Base-by-base conservation (phyloP, 2,888 invertebrate species). In the Dicycla oo region DNA sequence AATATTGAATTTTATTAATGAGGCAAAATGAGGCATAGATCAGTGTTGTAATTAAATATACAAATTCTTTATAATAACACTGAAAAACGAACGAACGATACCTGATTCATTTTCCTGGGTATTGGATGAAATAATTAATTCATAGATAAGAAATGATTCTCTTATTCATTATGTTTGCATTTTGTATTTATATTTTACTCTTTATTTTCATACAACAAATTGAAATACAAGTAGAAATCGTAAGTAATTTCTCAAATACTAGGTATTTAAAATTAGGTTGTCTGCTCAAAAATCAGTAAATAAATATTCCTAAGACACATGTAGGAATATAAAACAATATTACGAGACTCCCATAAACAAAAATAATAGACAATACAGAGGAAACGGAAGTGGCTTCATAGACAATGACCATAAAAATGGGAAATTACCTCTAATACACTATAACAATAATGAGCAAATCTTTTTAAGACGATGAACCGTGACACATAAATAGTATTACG, bases 331-430 rank as follows among this genome's bases (percentile, higher is more conserved):
- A 51, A 76, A 65, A 56, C 23, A 20, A 75, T 43, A 56, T 43
- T 20, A 75, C 30, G 18, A 40, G 47, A 38, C 34, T 11, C 11
- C 26, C 57, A 76, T 76, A 53, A 77, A 69, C 45, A 51, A 77
- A 58, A 69, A 57, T 71, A 71, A 73, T 69, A 69, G 64, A 76
- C 66, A 73, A 34, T 56, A 60, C 54, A 57, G 49, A 67, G 66
- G 76, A 67, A 76, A 70, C 68, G 68, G 73, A 69, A 75, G 68
- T 70, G 73, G 57, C 57, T 72, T 57, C 62, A 75, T 70, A 82
- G 70, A 57, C 67, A 61, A 75, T 82, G 62, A 60, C 62, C 80
- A 69, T 76, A 82, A 76, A 75, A 79, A 79, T 69, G 38, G 65
- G 58, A 75, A 72, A 79, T 73, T 51, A 78, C 73, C 70, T 68